Evolutionary conservation across 2,113 vertebrate species (phyloP).

Genomic region (Phyllopteryx taeniolatus): DNA sequence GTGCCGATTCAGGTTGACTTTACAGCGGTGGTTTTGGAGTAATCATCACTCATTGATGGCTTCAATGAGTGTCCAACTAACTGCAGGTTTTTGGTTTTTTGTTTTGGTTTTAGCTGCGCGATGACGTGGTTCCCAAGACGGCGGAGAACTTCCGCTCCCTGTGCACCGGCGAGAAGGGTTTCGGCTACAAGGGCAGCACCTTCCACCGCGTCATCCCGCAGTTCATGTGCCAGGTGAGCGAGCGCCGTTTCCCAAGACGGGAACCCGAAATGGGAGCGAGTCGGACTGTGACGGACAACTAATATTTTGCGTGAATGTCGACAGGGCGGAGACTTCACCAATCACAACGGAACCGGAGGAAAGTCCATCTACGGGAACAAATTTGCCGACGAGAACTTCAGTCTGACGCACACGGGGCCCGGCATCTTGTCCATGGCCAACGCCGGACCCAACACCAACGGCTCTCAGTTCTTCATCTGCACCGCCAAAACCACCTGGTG

Average conservation of each 20-base stretch:
- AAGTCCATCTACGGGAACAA: constrained; percentile 94
- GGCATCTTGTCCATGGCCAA: constrained; percentile 96
- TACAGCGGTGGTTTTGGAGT: no score
- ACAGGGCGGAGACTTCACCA: constrained; percentile 94
- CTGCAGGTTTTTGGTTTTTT: not conserved
- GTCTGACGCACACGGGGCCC: constrained; percentile 75
- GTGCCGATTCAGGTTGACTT: no score
- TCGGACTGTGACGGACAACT: no score
- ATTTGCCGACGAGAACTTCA: constrained; percentile 93
- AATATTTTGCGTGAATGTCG: not conserved
- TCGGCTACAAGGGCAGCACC: constrained; percentile 85
- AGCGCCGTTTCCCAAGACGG: no score
- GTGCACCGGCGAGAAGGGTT: constrained; percentile 86
- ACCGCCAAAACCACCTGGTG: constrained; percentile 82
- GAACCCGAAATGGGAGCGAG: no score
- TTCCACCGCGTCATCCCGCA: constrained; percentile 89
- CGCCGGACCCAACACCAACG: constrained; percentile 90
- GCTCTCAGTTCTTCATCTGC: constrained; percentile 98
- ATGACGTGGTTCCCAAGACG: constrained; percentile 87
- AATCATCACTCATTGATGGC: no score
- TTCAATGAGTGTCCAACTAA: no score
- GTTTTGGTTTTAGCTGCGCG: constrained; percentile 34
- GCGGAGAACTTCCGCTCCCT: constrained; percentile 91
- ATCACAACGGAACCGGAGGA: constrained; percentile 92
- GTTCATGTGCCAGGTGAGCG: constrained; percentile 94